Base-by-base conservation (phyloP, 1,140 invertebrate species). In the Pseudomyrmex gracilis region DNA sequence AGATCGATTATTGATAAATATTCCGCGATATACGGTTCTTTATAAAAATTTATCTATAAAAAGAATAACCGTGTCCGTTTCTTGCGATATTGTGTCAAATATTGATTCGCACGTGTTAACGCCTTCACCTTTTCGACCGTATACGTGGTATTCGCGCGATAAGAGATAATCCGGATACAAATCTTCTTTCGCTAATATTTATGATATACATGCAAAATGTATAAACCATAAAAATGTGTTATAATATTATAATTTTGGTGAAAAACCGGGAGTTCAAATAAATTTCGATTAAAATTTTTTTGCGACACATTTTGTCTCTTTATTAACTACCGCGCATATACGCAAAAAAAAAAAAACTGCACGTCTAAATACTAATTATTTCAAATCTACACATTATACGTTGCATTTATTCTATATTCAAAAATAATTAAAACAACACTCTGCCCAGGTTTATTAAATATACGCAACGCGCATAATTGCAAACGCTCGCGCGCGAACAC, bases 391-490 rank as follows among this genome's bases (percentile, higher is more conserved):
- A 22, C 45, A 34, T 34, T 34, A 34, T 5, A 34, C 34, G 34
- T 34, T n/a, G 43, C 24, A 53, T 7, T 22, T 51, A 68, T 49
- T 77, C 43, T n/a, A 12, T 47, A 15, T 67, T 55, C 66, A 67
- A 55, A 67, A 55, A 68, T 47, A 68, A 57, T 10, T n/a, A 47
- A 17, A 66, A 15, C 47, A 47, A 34, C 34, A 66, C 1, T 34
- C 34, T 34, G 34, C 34, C 34, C 34, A 34, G 5, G 34, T 34
- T 34, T 68, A 78, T 68, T 78, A 78, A 68, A 12, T 15, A 34
- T 45, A 49, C 47, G 53, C 66, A 58, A 70, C 20, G 34, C 15
- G 15, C 22, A 51, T 60, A 80, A 80, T 71, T 80, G 45, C 76
- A 70, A 70, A 60, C 58, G 70, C 57, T 58, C 66, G 20, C 64